A percentile compares a stretch with the other conserved stretches of the same genome.
Evolutionary conservation across 1,140 invertebrate genomes (phyloP).

Genomic region (Saccostrea glomerata): DNA sequence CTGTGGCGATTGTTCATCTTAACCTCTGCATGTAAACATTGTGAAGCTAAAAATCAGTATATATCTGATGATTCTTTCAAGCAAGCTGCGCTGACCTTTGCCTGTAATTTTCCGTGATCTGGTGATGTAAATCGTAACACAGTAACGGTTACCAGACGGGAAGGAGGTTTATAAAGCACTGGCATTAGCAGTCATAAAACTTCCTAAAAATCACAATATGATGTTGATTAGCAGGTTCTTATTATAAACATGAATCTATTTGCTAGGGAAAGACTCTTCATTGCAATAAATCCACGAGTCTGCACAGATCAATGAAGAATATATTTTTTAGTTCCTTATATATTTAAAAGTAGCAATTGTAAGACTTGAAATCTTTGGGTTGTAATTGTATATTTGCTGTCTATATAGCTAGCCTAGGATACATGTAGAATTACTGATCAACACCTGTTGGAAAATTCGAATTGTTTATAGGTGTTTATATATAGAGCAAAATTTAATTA

Average conservation of each 20-base stretch:
- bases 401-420: too few relatives aligned
- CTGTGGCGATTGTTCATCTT: neutral
- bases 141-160: constrained; percentile 1
- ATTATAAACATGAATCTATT: neutral
- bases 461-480: too few relatives aligned
- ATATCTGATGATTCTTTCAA: neutral
- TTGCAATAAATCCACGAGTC: neutral
- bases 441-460: too few relatives aligned
- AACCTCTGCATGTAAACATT: neutral
- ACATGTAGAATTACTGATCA: too few relatives aligned
- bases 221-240: neutral
- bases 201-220: neutral
- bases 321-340: too few relatives aligned
- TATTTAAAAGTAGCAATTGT: too few relatives aligned
- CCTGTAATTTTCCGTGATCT: neutral
- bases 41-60: neutral
- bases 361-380: too few relatives aligned
- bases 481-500: too few relatives aligned
- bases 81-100: neutral
- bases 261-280: neutral
- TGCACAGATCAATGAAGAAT: too few relatives aligned
- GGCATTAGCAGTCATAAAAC: neutral
- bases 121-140: neutral
- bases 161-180: neutral
- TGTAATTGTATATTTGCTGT: too few relatives aligned